A percentile compares a stretch with the other conserved stretches of the same genome.
Evolutionary conservation across 2,113 vertebrate species (phyloP).

Genomic region (Tretioscincus oriximinensis): DNA sequence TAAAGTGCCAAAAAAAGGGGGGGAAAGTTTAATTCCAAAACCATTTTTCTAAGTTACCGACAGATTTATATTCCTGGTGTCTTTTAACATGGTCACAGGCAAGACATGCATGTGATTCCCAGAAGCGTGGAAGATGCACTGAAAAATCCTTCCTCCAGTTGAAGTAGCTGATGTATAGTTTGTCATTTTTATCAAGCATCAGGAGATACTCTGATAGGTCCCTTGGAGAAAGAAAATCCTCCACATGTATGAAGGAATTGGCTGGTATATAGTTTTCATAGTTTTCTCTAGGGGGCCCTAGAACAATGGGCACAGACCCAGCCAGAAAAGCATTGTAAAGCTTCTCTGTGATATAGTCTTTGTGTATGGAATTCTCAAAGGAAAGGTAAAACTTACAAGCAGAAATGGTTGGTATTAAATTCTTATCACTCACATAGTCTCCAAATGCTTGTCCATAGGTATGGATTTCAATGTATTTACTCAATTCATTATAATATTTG

Average conservation of each 20-base stretch:
- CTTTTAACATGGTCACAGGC: slow-evolving; percentile 92
- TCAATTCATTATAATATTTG: slow-evolving; percentile 95
- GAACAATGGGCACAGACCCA: slow-evolving; percentile 90
- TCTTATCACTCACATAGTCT: slow-evolving; percentile 88
- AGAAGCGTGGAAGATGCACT: slow-evolving; percentile 89
- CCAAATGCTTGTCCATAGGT: slow-evolving; percentile 93
- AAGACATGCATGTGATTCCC: slow-evolving; percentile 95
- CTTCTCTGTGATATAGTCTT: slow-evolving; percentile 97
- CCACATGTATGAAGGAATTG: slow-evolving; percentile 93
- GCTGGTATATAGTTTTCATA: slow-evolving; percentile 95
- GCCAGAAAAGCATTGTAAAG: slow-evolving; percentile 93
- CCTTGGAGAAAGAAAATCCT: slow-evolving; percentile 91
- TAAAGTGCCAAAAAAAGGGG: slow-evolving; percentile 45
- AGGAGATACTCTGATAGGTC: slow-evolving; percentile 93
- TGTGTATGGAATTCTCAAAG: slow-evolving; percentile 97
- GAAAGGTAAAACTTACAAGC: slow-evolving; percentile 95
- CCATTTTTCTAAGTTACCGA: slow-evolving; percentile 94
- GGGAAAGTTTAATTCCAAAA: slow-evolving; percentile 84
- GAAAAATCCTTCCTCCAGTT: slow-evolving; percentile 94
- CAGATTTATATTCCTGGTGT: slow-evolving; percentile 91
- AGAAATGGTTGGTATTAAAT: slow-evolving; percentile 92
- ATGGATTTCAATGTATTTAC: slow-evolving; percentile 93
- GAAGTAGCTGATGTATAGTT: slow-evolving; percentile 92
- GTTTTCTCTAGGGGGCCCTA: slow-evolving; percentile 91
- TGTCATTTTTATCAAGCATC: slow-evolving; percentile 91